Evolutionary conservation across 1,140 invertebrate species (phyloP).

Genomic region (Grapholita molesta): DNA sequence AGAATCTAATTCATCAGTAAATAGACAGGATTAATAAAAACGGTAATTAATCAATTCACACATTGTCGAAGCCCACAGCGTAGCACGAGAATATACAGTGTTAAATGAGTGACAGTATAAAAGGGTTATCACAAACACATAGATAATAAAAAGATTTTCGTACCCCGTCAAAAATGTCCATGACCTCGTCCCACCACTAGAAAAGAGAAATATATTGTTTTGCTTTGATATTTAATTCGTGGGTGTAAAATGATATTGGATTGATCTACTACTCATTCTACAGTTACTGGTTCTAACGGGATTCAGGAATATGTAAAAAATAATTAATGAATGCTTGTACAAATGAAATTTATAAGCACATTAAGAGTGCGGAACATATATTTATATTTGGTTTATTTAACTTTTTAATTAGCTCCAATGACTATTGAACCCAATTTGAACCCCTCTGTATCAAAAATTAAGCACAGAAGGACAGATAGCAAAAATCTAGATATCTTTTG

Average conservation of each 20-base stretch:
- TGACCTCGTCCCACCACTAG: constrained; percentile 96
- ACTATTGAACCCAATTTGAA: too few species aligned
- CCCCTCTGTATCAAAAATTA: too few species aligned
- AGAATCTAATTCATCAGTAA: neutral
- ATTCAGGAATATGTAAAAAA: neutral
- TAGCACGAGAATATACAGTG: constrained; percentile 26
- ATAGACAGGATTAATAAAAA: neutral
- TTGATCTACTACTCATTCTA: neutral
- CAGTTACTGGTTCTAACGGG: neutral
- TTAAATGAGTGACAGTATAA: constrained; percentile 41
- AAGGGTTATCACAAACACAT: constrained; percentile 42
- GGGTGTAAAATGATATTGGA: neutral
- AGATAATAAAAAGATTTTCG: constrained; percentile 78
- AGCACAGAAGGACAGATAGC: too few species aligned
- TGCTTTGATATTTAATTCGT: constrained; percentile 31
- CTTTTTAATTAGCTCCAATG: too few species aligned
- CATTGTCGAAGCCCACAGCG: constrained; percentile 1
- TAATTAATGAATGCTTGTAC: neutral
- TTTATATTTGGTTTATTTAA: too few species aligned
- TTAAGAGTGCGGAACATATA: too few species aligned
- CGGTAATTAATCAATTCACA: neutral
- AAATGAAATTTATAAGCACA: neutral
- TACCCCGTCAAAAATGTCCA: constrained; percentile 96
- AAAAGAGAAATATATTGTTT: constrained; percentile 82
- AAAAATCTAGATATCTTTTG: too few species aligned